Base-by-base conservation (phyloP, 64 coral and sea anemone genomes). In the Acropora tenuis region DNA sequence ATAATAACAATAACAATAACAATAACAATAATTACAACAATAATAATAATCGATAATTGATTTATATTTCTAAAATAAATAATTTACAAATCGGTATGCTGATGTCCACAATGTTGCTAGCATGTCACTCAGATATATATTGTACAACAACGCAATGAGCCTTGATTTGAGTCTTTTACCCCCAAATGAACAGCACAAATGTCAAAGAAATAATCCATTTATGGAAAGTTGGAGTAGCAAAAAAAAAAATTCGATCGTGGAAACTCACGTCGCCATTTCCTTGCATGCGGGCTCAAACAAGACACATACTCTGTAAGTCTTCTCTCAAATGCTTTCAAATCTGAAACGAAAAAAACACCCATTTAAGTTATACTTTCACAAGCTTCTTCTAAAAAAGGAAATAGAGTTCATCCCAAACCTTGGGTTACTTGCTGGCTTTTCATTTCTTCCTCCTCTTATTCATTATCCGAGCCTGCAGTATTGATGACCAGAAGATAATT, bases 321-420 rank as follows among this genome's bases (percentile, higher is more conserved):
- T 60, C 97, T 88, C 69, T 99, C 97, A 88, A 99, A 99, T 76
- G 97, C 97, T 89, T 99, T 99, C 49, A 99, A 87, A 89, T 99
- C 97, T 99, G 50, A 50, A 88, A 75, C 30, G 49, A 69, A 16
- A 67, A 13, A 17, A 45, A 49, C 1, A 84, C 8, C 12, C 16
- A 90, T 65, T 4, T 80, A 69, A 78, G 18, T 52, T 63, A 6
- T 77, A 18, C 12, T 41, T 65, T 41, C 69, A 13, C 0, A 5
- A 69, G 49, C 43, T 79, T 63, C 50, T 72, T 20, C 30, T 30
- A 30, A 30, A 30, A 43, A 17, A 40, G 49, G 16, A 12, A 49
- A 59, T 3, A 53, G 3, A 74, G n/a, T 53, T 41, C 53, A 18
- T 77, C 75, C 3, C 83, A n/a, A 13, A 95, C 93, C 93, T 91